Evolutionary conservation across 2,113 vertebrate genomes (phyloP), one percentile per base, ranked within the genome.

Genomic region (Collichthys lucidus): DNA sequence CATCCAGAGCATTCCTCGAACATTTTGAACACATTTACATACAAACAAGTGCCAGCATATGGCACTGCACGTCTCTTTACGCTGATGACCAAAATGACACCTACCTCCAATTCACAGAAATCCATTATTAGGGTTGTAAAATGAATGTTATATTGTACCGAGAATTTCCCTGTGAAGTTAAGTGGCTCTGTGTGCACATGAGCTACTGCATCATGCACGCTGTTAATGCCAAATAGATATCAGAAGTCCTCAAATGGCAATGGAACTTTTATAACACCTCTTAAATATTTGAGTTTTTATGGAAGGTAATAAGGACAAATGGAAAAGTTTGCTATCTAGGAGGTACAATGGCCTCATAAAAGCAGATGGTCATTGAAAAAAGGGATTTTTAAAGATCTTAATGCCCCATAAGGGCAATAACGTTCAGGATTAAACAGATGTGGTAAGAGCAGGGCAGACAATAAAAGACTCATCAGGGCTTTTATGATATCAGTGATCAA

Each of bases 281-380:
- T 89, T 93, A 88, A 91, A 92, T 93, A 92, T 88, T 89, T 74
- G 76, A 89, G 78, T 90, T 92, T 92, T 92, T 93, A 92, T 91
- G 80, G 84, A 74, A 71, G 81, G 87, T 90, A 93, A 91, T 93
- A 92, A 91, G 91, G 78, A 83, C 83, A 89, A 91, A 91, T 87
- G 83, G 80, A 89, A 89, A 92, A 85, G 82, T 67, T 81, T 74
- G 72, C 89, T 76, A 81, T 90, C 73, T 62, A 63, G 74, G 82
- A 87, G 86, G 76, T 87, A 82, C 91, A 83, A 92, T 86, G 88
- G 89, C 80, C 74, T 83, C 90, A 88, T 92, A 92, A 94, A 93
- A 90, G 82, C 93, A 94, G 92, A 94, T 92, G 89, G 92, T 89
- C 86, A 91, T 68, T 26, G 59, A 92, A 91, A 88, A 82, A 87